A percentile compares a stretch with the other conserved stretches of the same genome.
Conservation (phyloP, 2,888 invertebrate species). For the Helleia helle region DNA sequence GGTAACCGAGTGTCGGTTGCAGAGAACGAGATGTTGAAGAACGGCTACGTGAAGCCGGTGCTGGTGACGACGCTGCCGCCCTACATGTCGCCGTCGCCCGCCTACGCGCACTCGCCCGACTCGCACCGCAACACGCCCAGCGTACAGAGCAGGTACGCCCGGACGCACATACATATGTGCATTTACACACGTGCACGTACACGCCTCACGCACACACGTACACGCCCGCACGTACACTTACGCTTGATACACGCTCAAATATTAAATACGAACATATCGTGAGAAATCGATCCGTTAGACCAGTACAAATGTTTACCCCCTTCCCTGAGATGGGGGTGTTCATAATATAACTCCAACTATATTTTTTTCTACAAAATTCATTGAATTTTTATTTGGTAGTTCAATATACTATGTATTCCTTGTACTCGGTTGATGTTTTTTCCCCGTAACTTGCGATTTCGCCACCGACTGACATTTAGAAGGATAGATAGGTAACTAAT, state of each 20-base stretch:
- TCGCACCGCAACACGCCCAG: slow-evolving; percentile 83
- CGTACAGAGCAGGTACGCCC: slow-evolving; percentile 86
- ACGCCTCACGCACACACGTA: background rate
- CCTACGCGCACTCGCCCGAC: slow-evolving; percentile 76
- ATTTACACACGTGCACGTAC: background rate
- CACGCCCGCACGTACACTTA: background rate
- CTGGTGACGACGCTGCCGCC: slow-evolving; percentile 90
- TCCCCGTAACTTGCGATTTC: too few species aligned
- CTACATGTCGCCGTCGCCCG: slow-evolving; percentile 77
- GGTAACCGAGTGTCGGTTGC: too few species aligned
- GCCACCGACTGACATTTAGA: too few species aligned
- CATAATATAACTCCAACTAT: too few species aligned
- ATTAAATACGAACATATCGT: background rate
- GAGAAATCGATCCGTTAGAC: too few species aligned
- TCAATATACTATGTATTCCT: background rate
- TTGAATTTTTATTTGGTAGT: background rate
- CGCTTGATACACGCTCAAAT: background rate
- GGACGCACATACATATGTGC: background rate
- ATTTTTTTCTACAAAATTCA: too few species aligned
- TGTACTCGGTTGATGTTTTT: background rate
- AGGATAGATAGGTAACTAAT: too few species aligned
- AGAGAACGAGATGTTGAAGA: slow-evolving; percentile 75
- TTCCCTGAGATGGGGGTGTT: too few species aligned
- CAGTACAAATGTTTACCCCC: too few species aligned
- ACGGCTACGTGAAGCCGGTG: slow-evolving; percentile 90